Conservation (phyloP, 1,140 invertebrate genomes). For the Eriosoma lanigerum region DNA sequence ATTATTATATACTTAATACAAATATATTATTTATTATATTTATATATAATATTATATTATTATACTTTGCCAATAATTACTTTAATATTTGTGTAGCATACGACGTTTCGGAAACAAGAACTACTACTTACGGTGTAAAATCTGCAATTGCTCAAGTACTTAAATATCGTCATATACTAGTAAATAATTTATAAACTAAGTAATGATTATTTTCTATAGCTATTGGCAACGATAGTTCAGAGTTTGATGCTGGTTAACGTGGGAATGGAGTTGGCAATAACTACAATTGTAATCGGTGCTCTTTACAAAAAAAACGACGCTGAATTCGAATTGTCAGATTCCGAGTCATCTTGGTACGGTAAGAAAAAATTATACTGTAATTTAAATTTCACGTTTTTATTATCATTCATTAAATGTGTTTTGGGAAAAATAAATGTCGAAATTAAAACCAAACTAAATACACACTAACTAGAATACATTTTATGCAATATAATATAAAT, state of each 20-base stretch:
- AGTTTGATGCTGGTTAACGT: constrained; percentile 55
- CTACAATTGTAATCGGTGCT: constrained; percentile 56
- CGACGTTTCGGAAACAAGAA: background rate
- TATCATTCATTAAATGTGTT: too few species aligned
- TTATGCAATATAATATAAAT: too few species aligned
- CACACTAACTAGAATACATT: too few species aligned
- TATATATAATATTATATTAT: too few species aligned
- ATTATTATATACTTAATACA: too few species aligned
- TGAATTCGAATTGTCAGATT: constrained; percentile 53
- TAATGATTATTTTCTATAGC: background rate
- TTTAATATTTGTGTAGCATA: background rate
- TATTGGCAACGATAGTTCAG: constrained; percentile 54
- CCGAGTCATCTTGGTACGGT: constrained; percentile 57
- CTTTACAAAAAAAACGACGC: constrained; percentile 53
- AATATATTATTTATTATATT: too few species aligned
- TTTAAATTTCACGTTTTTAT: too few species aligned
- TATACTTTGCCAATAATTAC: too few species aligned
- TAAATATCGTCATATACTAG: background rate
- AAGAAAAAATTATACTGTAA: constrained; percentile 10
- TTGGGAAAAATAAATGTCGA: too few species aligned
- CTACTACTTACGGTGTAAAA: background rate
- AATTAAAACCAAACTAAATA: too few species aligned
- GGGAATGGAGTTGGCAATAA: constrained; percentile 55
- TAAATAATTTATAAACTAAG: background rate
- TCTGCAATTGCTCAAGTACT: constrained; percentile 4